Evolutionary conservation across 1,140 invertebrate genomes (phyloP).

Genomic region (Manduca sexta): DNA sequence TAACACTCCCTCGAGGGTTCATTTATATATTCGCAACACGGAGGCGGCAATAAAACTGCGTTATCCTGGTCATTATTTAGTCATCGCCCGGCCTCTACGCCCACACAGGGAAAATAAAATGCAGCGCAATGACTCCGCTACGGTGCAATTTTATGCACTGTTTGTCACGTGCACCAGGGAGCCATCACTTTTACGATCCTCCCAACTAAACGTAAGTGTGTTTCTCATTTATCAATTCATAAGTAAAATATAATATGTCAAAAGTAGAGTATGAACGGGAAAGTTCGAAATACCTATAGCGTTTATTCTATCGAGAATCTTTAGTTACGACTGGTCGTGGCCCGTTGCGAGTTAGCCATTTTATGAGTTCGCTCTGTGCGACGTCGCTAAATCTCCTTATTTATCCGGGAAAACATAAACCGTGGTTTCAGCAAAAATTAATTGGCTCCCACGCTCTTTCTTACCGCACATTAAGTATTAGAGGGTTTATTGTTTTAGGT

Average conservation of each 20-base stretch:
- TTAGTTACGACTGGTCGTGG: conserved; percentile 46
- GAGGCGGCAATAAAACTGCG: conserved; percentile 67
- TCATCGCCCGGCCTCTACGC: conserved; percentile 55
- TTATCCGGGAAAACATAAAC: conserved; percentile 69
- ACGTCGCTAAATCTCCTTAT: conserved; percentile 67
- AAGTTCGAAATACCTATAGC: background rate
- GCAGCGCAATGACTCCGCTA: conserved; percentile 48
- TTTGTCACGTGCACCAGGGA: conserved; percentile 4
- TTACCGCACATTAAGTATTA: conserved; percentile 55
- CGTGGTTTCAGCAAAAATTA: conserved; percentile 66
- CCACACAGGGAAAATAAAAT: conserved; percentile 54
- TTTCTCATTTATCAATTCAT: too few species aligned
- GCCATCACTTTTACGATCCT: conserved; percentile 15
- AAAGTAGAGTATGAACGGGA: too few species aligned
- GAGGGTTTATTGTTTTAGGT: conserved; percentile 46
- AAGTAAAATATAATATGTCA: too few species aligned
- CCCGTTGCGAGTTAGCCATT: conserved; percentile 55
- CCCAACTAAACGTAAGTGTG: too few species aligned
- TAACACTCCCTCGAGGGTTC: conserved; percentile 67
- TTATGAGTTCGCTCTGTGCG: conserved; percentile 55
- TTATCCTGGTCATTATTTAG: conserved; percentile 71
- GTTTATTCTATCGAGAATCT: conserved; percentile 34
- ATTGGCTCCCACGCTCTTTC: conserved; percentile 62
- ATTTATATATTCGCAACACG: conserved; percentile 72
- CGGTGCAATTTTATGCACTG: conserved; percentile 34